A percentile compares a stretch with the other conserved stretches of the same genome.
Evolutionary conservation across 2,113 vertebrate genomes (phyloP).

Genomic region (Hyla sarda): DNA sequence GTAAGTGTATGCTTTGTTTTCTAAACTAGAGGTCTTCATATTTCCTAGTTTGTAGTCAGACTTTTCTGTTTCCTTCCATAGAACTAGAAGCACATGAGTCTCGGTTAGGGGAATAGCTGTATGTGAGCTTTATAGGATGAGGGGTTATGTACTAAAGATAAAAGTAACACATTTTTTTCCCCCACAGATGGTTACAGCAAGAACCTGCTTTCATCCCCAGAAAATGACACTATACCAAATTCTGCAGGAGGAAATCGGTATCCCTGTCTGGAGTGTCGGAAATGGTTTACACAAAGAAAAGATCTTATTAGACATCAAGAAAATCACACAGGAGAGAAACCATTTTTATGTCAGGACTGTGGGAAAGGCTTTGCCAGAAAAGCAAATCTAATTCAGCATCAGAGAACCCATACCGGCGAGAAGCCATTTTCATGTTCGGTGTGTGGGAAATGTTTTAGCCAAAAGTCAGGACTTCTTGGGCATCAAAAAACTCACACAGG

Average conservation of each 20-base stretch:
- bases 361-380: conserved; percentile 8
- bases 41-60: too few species aligned
- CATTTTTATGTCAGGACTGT: not conserved
- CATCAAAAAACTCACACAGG: not conserved
- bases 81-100: too few species aligned
- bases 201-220: not conserved
- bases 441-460: not conserved
- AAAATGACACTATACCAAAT: not conserved
- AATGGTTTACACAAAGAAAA: not conserved
- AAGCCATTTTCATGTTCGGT: not conserved
- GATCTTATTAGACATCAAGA: not conserved
- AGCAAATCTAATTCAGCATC: not conserved
- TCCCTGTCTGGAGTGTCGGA: not conserved
- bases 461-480: not conserved
- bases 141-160: too few species aligned
- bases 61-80: too few species aligned
- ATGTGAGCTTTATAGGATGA: too few species aligned
- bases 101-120: too few species aligned
- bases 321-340: not conserved
- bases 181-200: conserved; percentile 15
- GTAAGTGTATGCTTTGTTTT: too few species aligned
- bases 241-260: not conserved
- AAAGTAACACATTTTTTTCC: too few species aligned
- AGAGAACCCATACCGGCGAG: not conserved
- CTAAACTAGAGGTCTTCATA: too few species aligned